Conservation (phyloP, 35 echinoderm and acorn worm species). For the Apostichopus parvimensis region DNA sequence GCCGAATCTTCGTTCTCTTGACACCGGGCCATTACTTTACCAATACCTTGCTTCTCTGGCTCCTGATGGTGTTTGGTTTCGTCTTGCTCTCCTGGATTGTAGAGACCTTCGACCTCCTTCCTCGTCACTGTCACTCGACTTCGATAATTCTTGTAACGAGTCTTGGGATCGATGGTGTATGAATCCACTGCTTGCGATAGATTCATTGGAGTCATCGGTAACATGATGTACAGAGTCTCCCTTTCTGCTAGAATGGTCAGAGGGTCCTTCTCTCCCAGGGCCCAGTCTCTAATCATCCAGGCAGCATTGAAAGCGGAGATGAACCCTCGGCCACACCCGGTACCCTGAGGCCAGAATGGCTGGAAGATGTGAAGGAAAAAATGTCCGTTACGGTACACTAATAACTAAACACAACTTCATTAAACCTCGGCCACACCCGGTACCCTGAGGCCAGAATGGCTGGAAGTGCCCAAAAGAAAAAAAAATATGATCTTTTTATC, state of each 20-base stretch:
- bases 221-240: conserved; percentile 23
- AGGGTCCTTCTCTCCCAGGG: conserved; percentile 28
- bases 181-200: neutral
- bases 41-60: too few species aligned
- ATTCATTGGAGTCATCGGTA: neutral
- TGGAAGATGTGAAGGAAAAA: too few species aligned
- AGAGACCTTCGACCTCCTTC: conserved; percentile 15
- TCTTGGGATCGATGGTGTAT: conserved; percentile 14
- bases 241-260: conserved; percentile 31
- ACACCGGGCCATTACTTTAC: too few species aligned
- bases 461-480: neutral
- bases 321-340: conserved; percentile 34
- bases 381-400: too few species aligned
- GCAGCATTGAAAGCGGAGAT: conserved; percentile 13
- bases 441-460: conserved; percentile 58
- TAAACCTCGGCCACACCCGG: conserved; percentile 29
- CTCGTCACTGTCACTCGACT: neutral
- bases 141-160: neutral
- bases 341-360: conserved; percentile 56
- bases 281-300: conserved; percentile 46
- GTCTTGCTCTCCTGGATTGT: conserved; percentile 28
- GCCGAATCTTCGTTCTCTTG: too few species aligned
- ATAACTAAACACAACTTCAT: too few species aligned
- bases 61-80: too few species aligned
- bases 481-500: too few species aligned